Evolutionary conservation across 2,888 invertebrate species (phyloP), one percentile per base, ranked within the genome.

Genomic region (Epirrhoe alternata): DNA sequence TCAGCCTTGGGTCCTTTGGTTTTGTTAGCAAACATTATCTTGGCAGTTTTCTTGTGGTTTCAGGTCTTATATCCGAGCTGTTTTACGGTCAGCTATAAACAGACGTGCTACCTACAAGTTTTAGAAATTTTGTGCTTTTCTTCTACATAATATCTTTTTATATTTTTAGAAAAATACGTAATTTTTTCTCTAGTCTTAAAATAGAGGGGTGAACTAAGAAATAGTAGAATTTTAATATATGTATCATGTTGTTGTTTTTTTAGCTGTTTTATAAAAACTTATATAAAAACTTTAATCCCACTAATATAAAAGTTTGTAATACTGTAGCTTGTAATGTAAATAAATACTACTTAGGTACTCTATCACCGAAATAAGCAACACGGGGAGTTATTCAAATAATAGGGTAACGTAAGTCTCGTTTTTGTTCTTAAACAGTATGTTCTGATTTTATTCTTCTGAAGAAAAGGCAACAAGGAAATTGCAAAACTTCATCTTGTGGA

Each of bases 21-120:
- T 64, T 50, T 64, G 67, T 63, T 63, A 60, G 62, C 51, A 38
- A 38, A 16, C 52, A 42, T 65, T 65, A 56, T 56, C 63, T 55
- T 38, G 8, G 24, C 49, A 53, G 24, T 54, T 58, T 53, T 30
- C 53, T 58, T 58, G 14, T 53, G 16, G 35, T 8, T 14, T 8
- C 38, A 51, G 24, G 24, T 24, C 38, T 42, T 7, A 12, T 8
- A 33, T 45, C 49, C 33, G 33, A 33, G 12, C 14, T 55, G 10
- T 24, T 56, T 56, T 51, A 61, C 38, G 31, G 49, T 35, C 49
- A 3, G 7, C 42, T 5, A 17, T 53, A 53, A 53, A 61, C 33
- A 14, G 31, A 31, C 8, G 31, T 17, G 42, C 8, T 35, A 6
- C 52, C 52, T 42, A 24, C 24, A 16, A 53, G 16, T 14, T 53